These are phyloP conservation scores for Drosophila seclusa DNA, from an alignment of 2,888 invertebrate genomes.

Conservation along the genomic window DNA sequence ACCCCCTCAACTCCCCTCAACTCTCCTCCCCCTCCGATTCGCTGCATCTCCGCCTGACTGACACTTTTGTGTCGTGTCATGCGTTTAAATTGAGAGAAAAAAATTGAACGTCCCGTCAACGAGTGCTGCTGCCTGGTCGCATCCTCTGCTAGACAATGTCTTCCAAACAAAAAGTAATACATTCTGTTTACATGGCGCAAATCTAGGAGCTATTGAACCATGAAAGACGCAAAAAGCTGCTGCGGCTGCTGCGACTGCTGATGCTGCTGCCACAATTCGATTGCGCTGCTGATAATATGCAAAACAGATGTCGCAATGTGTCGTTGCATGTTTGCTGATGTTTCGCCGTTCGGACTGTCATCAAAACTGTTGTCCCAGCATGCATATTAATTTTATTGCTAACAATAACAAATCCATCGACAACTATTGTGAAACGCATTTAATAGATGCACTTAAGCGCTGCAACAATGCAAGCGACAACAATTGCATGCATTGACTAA, in stretches of 20 bases:
- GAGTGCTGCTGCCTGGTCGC: constrained; percentile 10
- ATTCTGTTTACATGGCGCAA: constrained; percentile 53
- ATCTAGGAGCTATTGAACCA: constrained; percentile 45
- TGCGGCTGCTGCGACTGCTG: constrained; percentile 18
- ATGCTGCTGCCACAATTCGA: constrained; percentile 35
- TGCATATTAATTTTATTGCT: constrained; percentile 78
- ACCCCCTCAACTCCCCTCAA: constrained; percentile 7
- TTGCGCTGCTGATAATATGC: constrained; percentile 57
- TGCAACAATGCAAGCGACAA: constrained; percentile 48
- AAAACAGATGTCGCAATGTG: constrained; percentile 66
- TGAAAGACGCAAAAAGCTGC: constrained; percentile 49
- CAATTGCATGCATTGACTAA: constrained; percentile 13
- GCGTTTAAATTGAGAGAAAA: constrained; percentile 70
- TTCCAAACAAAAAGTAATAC: constrained; percentile 55
- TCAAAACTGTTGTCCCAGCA: constrained; percentile 67
- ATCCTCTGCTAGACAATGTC: constrained; percentile 48
- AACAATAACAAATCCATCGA: constrained; percentile 78
- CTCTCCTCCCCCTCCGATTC: neutral
- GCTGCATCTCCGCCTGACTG: constrained; percentile 47
- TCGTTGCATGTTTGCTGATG: constrained; percentile 33
- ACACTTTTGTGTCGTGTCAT: constrained; percentile 77
- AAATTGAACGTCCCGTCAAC: constrained; percentile 29
- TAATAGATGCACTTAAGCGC: constrained; percentile 66
- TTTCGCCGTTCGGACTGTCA: constrained; percentile 57
- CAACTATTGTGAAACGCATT: constrained; percentile 72